phyloP scores from a whole-genome alignment of 2,797 vertebrate species.

The Ispidina lecontei region DNA sequence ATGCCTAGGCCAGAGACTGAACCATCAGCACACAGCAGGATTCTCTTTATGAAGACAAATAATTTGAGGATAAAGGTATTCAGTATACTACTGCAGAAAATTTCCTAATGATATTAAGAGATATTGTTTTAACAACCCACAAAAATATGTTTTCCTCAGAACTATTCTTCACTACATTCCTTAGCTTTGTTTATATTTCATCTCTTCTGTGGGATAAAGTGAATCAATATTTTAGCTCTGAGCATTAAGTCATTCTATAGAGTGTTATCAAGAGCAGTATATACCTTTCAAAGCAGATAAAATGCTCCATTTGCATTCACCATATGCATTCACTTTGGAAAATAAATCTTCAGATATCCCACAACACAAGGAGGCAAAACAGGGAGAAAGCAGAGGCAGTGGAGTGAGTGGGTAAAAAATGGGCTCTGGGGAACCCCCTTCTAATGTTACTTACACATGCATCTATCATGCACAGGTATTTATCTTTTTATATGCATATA shows the following conservation, averaged over 20 bases:
- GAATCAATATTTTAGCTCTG: slow-evolving; percentile 44
- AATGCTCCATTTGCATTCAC: slow-evolving; percentile 55
- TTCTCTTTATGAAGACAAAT: slow-evolving; percentile 36
- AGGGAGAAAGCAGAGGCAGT: slow-evolving; percentile 16
- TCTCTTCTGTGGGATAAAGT: background rate
- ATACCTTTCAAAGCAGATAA: slow-evolving; percentile 45
- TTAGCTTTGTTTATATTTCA: slow-evolving; percentile 58
- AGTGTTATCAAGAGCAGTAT: slow-evolving; percentile 16
- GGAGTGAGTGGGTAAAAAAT: background rate
- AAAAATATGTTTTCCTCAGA: slow-evolving; percentile 44
- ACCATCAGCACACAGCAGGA: background rate
- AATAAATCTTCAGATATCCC: slow-evolving; percentile 61
- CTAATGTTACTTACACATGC: slow-evolving; percentile 8
- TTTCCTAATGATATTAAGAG: slow-evolving; percentile 28
- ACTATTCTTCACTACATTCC: background rate
- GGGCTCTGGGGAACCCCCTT: slow-evolving; percentile 28
- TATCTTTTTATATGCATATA: background rate
- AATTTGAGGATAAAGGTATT: slow-evolving; percentile 2
- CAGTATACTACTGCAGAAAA: slow-evolving; percentile 14
- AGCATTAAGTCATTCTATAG: background rate
- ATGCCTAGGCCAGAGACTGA: background rate
- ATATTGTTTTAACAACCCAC: slow-evolving; percentile 24
- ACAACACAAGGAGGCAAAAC: slow-evolving; percentile 16
- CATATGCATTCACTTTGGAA: slow-evolving; percentile 44
- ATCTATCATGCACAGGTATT: slow-evolving; percentile 39